Evolutionary conservation across 2,797 vertebrate genomes (phyloP).

Genomic region (Phyllotis vaccarum): DNA sequence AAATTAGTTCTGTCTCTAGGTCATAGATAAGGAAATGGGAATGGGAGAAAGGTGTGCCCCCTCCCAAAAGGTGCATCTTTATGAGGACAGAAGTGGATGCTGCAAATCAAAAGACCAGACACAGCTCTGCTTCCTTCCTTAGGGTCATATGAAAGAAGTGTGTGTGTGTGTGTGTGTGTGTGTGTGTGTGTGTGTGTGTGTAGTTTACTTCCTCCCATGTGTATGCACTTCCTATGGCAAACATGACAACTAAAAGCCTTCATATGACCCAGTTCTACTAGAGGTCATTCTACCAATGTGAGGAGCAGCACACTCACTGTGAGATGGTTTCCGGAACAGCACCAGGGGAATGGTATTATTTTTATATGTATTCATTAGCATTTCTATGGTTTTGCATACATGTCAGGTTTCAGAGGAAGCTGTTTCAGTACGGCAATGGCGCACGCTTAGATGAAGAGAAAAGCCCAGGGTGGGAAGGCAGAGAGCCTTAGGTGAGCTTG

Average conservation of each 20-base stretch:
- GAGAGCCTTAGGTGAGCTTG: slow-evolving; percentile 27
- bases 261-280: background rate
- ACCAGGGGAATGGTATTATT: background rate
- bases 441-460: background rate
- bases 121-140: background rate
- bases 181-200: background rate
- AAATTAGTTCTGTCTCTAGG: background rate
- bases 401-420: background rate
- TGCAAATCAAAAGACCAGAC: background rate
- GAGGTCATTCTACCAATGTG: background rate
- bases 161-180: background rate
- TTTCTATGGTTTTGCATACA: background rate
- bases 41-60: background rate
- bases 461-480: accelerated
- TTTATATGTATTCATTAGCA: background rate
- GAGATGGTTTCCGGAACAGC: background rate
- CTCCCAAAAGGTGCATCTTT: background rate
- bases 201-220: background rate
- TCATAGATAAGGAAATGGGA: background rate
- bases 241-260: background rate
- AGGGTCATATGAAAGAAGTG: background rate
- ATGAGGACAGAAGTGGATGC: background rate
- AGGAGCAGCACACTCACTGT: background rate
- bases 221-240: background rate
- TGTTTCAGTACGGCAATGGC: background rate